Evolutionary conservation across 1,140 invertebrate genomes (phyloP).

Genomic region (Sipha flava): DNA sequence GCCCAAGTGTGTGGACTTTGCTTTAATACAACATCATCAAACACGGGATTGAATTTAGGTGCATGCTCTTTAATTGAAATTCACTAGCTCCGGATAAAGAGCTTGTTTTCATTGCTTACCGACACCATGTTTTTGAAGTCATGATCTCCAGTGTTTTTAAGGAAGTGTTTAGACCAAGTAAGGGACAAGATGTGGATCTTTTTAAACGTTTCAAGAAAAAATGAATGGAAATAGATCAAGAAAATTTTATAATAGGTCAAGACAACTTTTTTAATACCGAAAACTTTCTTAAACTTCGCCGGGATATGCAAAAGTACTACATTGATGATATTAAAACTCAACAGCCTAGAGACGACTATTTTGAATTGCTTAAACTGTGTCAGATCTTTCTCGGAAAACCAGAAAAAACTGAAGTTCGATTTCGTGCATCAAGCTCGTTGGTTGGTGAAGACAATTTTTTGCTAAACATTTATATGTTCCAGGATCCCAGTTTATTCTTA

Average conservation of each 20-base stretch:
- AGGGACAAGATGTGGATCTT: constrained; percentile 29
- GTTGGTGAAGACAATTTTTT: constrained; percentile 34
- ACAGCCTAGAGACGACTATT: constrained; percentile 29
- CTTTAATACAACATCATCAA: constrained; percentile 42
- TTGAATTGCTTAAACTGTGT: constrained; percentile 5
- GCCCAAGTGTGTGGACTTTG: constrained; percentile 35
- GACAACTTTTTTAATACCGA: neutral
- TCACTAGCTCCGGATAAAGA: neutral
- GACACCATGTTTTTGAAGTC: constrained; percentile 35
- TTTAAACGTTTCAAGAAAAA: constrained; percentile 33
- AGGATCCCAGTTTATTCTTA: constrained; percentile 14
- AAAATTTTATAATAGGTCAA: neutral
- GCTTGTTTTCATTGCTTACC: constrained; percentile 31
- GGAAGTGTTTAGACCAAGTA: neutral
- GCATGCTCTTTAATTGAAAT: constrained; percentile 28
- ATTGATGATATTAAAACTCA: neutral
- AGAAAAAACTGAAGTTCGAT: neutral
- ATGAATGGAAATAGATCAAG: constrained; percentile 27
- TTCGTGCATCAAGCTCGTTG: constrained; percentile 31
- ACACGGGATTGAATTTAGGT: constrained; percentile 40
- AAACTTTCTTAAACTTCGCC: neutral
- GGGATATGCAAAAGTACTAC: neutral
- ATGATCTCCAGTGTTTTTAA: constrained; percentile 29
- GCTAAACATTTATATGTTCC: constrained; percentile 34
- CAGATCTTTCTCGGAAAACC: constrained; percentile 27